These are phyloP conservation scores for Hyles lineata DNA, from an alignment of 2,888 invertebrate species.

Conservation along the genomic window DNA sequence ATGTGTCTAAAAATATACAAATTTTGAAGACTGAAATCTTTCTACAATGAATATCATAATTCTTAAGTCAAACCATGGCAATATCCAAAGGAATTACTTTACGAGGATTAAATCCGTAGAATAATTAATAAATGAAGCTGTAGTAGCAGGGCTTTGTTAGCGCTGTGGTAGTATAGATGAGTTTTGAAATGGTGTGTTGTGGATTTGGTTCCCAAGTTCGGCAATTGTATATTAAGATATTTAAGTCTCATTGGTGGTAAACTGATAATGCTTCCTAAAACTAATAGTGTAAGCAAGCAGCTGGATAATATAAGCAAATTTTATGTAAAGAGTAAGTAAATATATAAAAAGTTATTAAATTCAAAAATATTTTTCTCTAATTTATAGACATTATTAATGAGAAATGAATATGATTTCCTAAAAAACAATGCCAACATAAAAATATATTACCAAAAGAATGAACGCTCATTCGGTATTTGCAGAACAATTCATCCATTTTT, in stretches of 20 bases:
- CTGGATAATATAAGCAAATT: too few relatives aligned
- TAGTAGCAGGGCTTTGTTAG: too few relatives aligned
- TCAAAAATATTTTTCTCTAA: neutral
- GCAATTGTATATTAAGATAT: too few relatives aligned
- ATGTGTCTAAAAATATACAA: too few relatives aligned
- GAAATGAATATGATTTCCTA: neutral
- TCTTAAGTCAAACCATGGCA: neutral
- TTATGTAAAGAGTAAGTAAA: too few relatives aligned
- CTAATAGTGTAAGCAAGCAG: too few relatives aligned
- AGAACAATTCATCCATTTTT: slow-evolving; percentile 4
- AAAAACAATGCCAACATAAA: neutral
- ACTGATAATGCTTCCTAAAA: too few relatives aligned
- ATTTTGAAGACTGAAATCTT: neutral
- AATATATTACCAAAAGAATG: neutral
- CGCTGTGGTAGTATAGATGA: too few relatives aligned
- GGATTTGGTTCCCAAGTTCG: too few relatives aligned
- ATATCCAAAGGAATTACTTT: neutral
- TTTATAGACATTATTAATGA: neutral
- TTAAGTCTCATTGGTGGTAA: too few relatives aligned
- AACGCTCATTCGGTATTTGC: neutral
- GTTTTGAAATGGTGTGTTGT: too few relatives aligned
- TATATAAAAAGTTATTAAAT: too few relatives aligned
- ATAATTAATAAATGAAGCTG: neutral
- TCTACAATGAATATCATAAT: neutral
- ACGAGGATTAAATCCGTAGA: neutral